Base-by-base conservation (phyloP, 2,888 invertebrate genomes). In the Aplocera efformata region DNA sequence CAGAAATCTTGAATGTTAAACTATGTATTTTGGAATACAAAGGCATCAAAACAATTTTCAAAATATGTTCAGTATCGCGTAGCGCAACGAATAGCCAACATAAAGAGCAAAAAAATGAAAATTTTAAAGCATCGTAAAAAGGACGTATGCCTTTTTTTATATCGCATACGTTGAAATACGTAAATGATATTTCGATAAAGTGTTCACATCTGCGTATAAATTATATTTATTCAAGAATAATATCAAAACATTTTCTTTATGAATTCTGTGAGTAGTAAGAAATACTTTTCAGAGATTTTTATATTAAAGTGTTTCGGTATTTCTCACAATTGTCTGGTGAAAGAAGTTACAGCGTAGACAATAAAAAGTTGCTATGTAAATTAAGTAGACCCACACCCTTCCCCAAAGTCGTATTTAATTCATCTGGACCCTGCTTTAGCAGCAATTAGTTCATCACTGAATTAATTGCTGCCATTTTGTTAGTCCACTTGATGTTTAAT, bases 121-220 rank as follows among this genome's bases (percentile, higher is more conserved):
- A 38, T 27, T 50, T 50, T 42, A 50, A 37, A 40, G 40, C 48
- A 11, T 50, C 48, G 37, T 50, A 48, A 50, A 50, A 28, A 23
- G 8, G 36, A 8, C 23, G 9, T 8, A 24, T 6, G 17, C 1
- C 1, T 38, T 1, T 13, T 32, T 23, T 32, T 13, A 23, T 32
- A 31, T 23, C 13, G 24, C 24, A 9, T 31, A 26, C 10, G 27
- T 17, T 31, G 13, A 17, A 17, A 32, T 26, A 36, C 20, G 37
- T 27, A 37, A 25, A 29, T 9, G 20, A 10, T 8, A 37, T 33
- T 37, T 29, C 32, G 7, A 42, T 29, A 29, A 32, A 24, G 20
- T 33, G 20, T 30, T 36, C 10, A 41, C 13, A 31, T 22, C 20
- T 13, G 25, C 23, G 17, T 6, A 23, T 28, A 25, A 21, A 32